Conservation (phyloP, 2,113 vertebrate genomes). For the Entomyzon cyanotis region DNA sequence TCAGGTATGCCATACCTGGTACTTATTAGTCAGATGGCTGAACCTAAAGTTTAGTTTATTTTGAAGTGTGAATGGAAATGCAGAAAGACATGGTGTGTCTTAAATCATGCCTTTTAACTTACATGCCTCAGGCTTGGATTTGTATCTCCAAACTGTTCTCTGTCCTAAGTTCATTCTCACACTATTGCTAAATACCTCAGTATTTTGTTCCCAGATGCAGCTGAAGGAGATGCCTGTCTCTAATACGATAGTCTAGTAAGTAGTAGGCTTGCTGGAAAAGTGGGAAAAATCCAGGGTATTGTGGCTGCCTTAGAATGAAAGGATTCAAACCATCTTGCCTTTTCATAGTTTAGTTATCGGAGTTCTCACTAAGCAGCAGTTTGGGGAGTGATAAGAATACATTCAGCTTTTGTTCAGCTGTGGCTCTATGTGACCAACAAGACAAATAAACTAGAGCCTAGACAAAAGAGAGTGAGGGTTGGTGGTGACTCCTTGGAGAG, state of each 20-base stretch:
- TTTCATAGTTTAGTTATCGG: not conserved
- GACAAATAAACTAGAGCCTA: not conserved
- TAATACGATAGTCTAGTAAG: not conserved
- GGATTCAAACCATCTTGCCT: not conserved
- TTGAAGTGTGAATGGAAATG: not conserved
- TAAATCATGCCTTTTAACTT: not conserved
- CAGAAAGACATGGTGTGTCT: not conserved
- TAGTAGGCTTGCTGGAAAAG: not conserved
- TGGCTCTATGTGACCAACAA: not conserved
- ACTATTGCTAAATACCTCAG: not conserved
- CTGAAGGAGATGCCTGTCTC: not conserved
- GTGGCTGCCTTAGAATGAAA: not conserved
- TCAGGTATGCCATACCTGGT: not conserved
- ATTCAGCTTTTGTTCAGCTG: not conserved
- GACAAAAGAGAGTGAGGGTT: not conserved
- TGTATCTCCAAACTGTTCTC: not conserved
- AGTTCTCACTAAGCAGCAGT: not conserved
- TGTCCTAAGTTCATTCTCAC: not conserved
- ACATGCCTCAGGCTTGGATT: not conserved
- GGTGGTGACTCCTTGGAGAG: not conserved
- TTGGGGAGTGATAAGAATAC: not conserved
- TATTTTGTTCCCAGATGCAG: not conserved
- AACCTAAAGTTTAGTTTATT: not conserved
- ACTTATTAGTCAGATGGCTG: not conserved
- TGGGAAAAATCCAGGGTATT: not conserved